Evolutionary conservation across 2,888 invertebrate species (phyloP).

Genomic region (Cheilosia vernalis): DNA sequence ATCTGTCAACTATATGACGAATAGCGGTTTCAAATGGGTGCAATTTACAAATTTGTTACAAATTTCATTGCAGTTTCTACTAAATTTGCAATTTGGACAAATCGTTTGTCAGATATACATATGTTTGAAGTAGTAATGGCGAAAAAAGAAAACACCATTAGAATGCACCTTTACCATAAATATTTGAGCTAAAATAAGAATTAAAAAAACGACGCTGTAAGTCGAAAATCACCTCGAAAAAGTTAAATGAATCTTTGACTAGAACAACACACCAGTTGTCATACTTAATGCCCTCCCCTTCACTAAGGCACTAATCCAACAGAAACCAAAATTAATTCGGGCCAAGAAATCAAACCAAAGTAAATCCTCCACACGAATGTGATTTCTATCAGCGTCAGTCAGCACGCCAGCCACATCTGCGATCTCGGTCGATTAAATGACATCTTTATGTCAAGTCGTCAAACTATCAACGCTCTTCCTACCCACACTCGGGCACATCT

Average conservation of each 20-base stretch:
- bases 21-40: too few relatives aligned
- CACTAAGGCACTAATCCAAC: conserved; percentile 26
- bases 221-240: too few relatives aligned
- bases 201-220: too few relatives aligned
- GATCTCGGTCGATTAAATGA: conserved; percentile 72
- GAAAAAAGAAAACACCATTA: too few relatives aligned
- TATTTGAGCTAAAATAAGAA: too few relatives aligned
- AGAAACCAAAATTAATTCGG: conserved; percentile 39
- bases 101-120: too few relatives aligned
- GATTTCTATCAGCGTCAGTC: conserved; percentile 65
- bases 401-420: conserved; percentile 71
- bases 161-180: too few relatives aligned
- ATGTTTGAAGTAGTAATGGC: too few relatives aligned
- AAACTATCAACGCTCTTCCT: conserved; percentile 72
- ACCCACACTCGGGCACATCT: conserved; percentile 50
- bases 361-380: conserved; percentile 56
- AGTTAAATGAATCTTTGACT: conserved; percentile 42
- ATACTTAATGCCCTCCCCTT: conserved; percentile 10
- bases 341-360: conserved; percentile 51
- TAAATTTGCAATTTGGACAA: too few relatives aligned
- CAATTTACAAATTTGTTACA: too few relatives aligned
- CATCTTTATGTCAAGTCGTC: conserved; percentile 74
- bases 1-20: too few relatives aligned
- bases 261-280: conserved; percentile 19
- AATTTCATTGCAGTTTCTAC: too few relatives aligned